phyloP scores from a whole-genome alignment of 2,888 invertebrate species.

The Notodonta ziczac region DNA sequence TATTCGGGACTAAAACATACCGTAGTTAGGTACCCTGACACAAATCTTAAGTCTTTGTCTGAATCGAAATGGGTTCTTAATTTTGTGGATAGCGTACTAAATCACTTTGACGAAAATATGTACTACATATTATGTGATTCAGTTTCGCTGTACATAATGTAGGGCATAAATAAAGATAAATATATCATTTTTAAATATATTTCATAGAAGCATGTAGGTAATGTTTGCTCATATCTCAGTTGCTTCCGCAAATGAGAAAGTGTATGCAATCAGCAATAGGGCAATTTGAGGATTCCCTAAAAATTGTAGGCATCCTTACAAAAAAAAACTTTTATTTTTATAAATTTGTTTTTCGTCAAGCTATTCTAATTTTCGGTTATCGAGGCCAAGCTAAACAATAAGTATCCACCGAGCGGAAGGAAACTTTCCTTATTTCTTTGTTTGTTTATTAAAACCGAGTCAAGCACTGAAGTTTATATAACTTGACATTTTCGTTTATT shows the following conservation, averaged over 20 bases:
- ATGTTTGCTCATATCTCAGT: background rate
- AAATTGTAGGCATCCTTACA: constrained; percentile 5
- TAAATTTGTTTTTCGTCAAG: constrained; percentile 41
- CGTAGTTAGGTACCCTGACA: background rate
- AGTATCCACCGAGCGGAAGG: constrained; percentile 45
- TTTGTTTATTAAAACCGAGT: constrained; percentile 73
- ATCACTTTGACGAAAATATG: too few species aligned
- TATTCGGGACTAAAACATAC: background rate
- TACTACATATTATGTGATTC: too few species aligned
- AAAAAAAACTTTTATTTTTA: constrained; percentile 13
- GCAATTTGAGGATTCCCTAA: background rate
- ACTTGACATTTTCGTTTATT: constrained; percentile 69
- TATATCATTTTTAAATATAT: too few species aligned
- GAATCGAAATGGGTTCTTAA: background rate
- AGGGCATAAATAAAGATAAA: too few species aligned
- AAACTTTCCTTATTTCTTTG: constrained; percentile 68
- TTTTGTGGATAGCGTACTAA: background rate
- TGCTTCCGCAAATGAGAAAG: background rate
- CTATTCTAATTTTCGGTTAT: constrained; percentile 48
- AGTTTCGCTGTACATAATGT: too few species aligned
- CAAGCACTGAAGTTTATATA: constrained; percentile 65
- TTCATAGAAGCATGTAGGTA: too few species aligned
- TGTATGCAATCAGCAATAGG: background rate
- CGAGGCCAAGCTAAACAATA: constrained; percentile 61
- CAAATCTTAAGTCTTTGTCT: background rate